Base-by-base conservation (phyloP, 1,140 invertebrate genomes). In the Limonius californicus region DNA sequence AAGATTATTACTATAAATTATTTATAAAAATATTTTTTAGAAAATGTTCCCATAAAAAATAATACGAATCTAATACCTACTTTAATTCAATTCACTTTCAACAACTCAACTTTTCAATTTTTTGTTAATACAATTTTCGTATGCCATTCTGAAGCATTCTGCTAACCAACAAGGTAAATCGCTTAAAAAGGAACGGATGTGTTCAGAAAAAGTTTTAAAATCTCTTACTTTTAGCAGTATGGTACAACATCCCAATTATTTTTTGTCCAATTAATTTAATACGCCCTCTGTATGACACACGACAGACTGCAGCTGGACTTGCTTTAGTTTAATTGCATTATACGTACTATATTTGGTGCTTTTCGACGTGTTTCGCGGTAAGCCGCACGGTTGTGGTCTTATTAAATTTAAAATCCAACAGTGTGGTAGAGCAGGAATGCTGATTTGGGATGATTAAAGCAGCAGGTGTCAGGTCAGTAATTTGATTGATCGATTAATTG, bases 401-500 rank as follows among this genome's bases (percentile, higher is more conserved):
- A 21, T 50, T 50, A 50, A 50, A 50, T 12, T 18, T 50, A 50
- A 8, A 50, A 50, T 50, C 45, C 45, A 19, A 50, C 45, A 50
- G n/a, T 55, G 53, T 55, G 27, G 21, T 32, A n/a, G 14, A 32
- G 15, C 18, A 14, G 20, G 53, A 55, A 55, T 55, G 53, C 27
- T 55, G 53, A 55, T 55, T 55, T 23, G 53, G 21, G 53, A 55
- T 32, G 20, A 55, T 55, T 23, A 55, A 54, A 32, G 53, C 27
- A 16, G 27, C 53, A 55, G 53, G 53, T 55, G 53, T 55, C 18
- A 16, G 16, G 16, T n/a, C 7, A 16, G 14, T 55, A 55, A 55
- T 55, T 55, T 55, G 53, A 55, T 55, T 32, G 53, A 55, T 55
- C 27, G 27, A 55, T 30, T 55, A 27, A 55, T 55, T 55, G 53